Evolutionary conservation across 2,797 vertebrate species (phyloP).

Genomic region (Sus cebifrons): DNA sequence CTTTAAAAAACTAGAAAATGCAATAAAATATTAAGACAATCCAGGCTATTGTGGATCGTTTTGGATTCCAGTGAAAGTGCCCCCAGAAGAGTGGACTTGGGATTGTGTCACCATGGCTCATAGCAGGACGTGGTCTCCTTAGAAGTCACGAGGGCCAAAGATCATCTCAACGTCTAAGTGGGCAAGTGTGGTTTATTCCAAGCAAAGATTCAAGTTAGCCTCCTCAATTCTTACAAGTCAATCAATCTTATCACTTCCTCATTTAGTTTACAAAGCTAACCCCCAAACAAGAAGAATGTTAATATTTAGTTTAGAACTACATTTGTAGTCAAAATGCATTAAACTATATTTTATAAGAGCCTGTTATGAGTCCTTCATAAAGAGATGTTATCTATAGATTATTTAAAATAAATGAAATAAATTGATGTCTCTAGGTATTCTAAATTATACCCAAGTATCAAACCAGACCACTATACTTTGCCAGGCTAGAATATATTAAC

Average conservation of each 20-base stretch:
- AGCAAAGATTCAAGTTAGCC: neutral
- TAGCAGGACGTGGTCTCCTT: neutral
- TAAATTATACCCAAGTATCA: neutral
- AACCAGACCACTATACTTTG: neutral
- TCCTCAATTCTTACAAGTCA: neutral
- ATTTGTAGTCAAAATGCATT: conserved; percentile 4
- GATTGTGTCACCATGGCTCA: neutral
- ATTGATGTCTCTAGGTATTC: neutral
- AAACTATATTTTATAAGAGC: neutral
- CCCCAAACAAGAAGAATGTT: neutral
- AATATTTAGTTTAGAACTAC: neutral
- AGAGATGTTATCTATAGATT: neutral
- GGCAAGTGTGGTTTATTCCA: neutral
- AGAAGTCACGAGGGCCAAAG: neutral
- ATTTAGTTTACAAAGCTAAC: conserved; percentile 17
- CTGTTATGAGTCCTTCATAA: neutral
- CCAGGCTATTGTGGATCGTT: neutral
- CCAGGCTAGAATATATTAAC: neutral
- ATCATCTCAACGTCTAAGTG: neutral
- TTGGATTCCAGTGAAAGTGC: neutral
- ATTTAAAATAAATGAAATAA: conserved; percentile 6
- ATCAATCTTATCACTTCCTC: neutral
- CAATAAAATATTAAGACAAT: neutral
- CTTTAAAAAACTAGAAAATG: conserved; percentile 54
- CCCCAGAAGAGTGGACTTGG: neutral